Base-by-base conservation (phyloP, 2,797 vertebrate species). In the Sebastes miniatus region DNA sequence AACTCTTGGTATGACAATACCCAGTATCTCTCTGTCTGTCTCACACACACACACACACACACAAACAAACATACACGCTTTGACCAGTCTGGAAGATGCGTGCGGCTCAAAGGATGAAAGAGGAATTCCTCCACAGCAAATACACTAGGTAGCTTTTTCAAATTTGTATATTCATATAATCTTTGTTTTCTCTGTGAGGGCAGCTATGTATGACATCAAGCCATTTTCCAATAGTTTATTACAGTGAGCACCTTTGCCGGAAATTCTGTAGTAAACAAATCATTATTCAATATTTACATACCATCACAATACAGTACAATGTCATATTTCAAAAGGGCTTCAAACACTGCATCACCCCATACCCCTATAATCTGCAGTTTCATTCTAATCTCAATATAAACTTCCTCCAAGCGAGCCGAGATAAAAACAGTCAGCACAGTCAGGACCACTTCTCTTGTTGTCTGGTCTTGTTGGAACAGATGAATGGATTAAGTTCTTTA, bases 381-480 rank as follows among this genome's bases (percentile, higher is more conserved):
- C 29, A 39, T 56, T 79, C 34, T 16, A 59, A 29, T 71, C 24
- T 71, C 62, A 71, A 50, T 29, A 22, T 54, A 47, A 73, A 34
- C 73, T 24, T 84, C 64, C 32, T 73, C 36, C 11, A 22, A 58
- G 73, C n/a, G 8, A 82, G 68, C 14, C 4, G 24, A 73, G 75
- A 34, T n/a, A 36, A 65, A 67, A 65, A 67, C 58, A 31, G 66
- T 73, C 34, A 57, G 56, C 61, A 64, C 36, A 34, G 61, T 59
- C 36, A 32, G 61, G 16, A 76, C 63, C 52, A 24, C 66, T 43
- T 57, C 63, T 74, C 50, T 27, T 3, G 64, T 69, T 75, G 79
- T 77, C 73, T 87, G 59, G 69, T 85, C 81, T 81, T 86, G 77
- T 77, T 72, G 59, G 62, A 69, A 59, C 73, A 84, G 81, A 89